These are phyloP conservation scores for Ianthella basta DNA, from an alignment of 37 sponge, comb jelly and placozoan genomes.

Conservation along the genomic window DNA sequence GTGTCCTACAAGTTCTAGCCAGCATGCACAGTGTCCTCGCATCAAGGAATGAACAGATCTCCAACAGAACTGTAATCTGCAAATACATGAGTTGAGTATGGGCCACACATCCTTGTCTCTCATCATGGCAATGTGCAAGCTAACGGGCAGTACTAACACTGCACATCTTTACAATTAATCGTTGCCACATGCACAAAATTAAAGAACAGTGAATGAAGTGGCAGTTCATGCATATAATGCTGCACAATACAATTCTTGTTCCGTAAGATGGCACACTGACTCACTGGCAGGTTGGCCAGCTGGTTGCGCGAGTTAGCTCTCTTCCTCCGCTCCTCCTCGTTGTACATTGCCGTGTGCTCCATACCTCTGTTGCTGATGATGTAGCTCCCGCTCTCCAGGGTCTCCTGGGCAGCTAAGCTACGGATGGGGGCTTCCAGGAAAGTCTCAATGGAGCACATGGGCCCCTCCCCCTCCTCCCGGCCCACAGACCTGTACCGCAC, in stretches of 20 bases:
- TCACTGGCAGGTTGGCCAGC: neutral
- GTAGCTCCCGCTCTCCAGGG: constrained; percentile 19
- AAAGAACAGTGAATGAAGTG: neutral
- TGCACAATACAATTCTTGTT: neutral
- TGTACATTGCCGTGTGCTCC: constrained; percentile 16
- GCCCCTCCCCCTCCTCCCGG: neutral
- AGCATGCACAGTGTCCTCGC: constrained; percentile 51
- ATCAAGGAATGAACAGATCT: constrained; percentile 58
- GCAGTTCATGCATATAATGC: neutral
- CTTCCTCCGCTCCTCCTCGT: neutral
- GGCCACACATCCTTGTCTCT: no score
- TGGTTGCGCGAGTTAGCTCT: neutral
- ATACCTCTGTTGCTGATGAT: constrained; percentile 30
- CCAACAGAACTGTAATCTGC: constrained; percentile 44
- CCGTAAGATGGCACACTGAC: neutral
- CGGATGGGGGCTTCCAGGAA: constrained; percentile 12
- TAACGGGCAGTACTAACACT: no score
- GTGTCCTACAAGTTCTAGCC: constrained; percentile 44
- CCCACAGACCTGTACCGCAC: constrained; percentile 15
- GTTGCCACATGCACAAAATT: no score
- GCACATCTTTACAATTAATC: no score
- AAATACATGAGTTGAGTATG: no score
- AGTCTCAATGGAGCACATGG: neutral
- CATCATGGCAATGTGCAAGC: no score
- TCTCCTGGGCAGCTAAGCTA: neutral